Evolutionary conservation across 2,797 vertebrate species (phyloP), one percentile per base, ranked within the genome.

Genomic region (Leontopithecus rosalia): DNA sequence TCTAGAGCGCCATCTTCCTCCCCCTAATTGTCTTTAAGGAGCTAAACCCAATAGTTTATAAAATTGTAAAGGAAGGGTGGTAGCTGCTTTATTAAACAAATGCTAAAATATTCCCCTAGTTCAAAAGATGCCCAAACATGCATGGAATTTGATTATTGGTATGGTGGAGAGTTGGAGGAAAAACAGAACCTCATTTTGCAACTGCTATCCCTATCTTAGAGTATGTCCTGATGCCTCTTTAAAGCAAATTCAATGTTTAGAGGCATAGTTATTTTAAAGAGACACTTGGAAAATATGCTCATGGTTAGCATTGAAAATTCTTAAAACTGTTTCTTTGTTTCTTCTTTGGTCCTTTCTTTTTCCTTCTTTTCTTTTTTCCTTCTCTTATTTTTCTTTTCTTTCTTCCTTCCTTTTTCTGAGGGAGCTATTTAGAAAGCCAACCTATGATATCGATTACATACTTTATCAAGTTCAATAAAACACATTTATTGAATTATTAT

Each of bases 161-260:
- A 46, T 33, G 55, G 17, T 58, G 20, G 36, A 13, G 84, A 75
- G 33, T 48, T 87, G 20, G 61, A 90, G 55, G 48, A 95, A 30
- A 91, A 90, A 87, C 0, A 85, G 26, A 11, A 93, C 22, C 14
- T 81, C 48, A 82, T 64, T 92, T 88, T 72, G 20, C 1, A 52
- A 93, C 89, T 83, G 14, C n/a, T 36, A 2, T 55, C 52, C 97
- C 4, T 85, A 28, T 76, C 79, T 88, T 88, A 88, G 33, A 73
- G 55, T 70, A 46, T 39, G 11, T 52, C 39, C 30, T 26, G 26
- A 94, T 73, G 58, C 30, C 88, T n/a, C 33, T 94, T 91, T 83
- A 64, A 77, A 36, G 80, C 43, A 93, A 94, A 55, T 52, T 79
- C 36, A 61, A 22, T 73, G 93, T 50, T 86, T 95, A 82, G 61